These are phyloP conservation scores for Arion vulgaris DNA, from an alignment of 1,140 invertebrate genomes.

Conservation along the genomic window DNA sequence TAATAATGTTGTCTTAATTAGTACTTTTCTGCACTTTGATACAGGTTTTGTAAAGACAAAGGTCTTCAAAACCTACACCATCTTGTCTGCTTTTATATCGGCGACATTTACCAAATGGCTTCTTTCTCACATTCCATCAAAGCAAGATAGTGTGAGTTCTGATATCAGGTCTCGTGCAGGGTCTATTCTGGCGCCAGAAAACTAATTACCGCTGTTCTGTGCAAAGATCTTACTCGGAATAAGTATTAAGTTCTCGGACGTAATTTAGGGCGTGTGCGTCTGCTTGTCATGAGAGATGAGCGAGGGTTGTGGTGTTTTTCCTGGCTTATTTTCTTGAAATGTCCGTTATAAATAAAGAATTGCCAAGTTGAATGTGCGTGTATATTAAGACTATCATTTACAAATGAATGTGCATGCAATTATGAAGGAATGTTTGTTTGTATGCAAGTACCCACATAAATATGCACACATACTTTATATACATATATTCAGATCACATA, in stretches of 20 bases:
- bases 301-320: too few species aligned
- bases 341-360: too few species aligned
- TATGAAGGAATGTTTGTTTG: too few species aligned
- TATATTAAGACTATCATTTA: too few species aligned
- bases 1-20: too few species aligned
- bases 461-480: too few species aligned
- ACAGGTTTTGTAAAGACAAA: not conserved
- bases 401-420: too few species aligned
- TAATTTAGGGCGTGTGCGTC: constrained; percentile 13
- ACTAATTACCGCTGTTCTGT: constrained; percentile 5
- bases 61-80: not conserved
- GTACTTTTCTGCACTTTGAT: too few species aligned
- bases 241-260: not conserved
- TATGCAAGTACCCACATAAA: too few species aligned
- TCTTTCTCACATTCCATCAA: constrained; percentile 20
- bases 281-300: not conserved
- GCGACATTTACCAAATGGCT: constrained; percentile 33
- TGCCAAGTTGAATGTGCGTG: too few species aligned
- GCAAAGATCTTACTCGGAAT: not conserved
- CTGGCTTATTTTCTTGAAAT: too few species aligned
- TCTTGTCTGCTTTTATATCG: not conserved
- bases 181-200: not conserved
- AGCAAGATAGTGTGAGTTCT: not conserved
- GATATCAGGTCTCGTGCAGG: constrained; percentile 1
- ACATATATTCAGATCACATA: too few species aligned